These are phyloP conservation scores for Monomorium pharaonis DNA, from an alignment of 1,140 invertebrate species.

Conservation along the genomic window DNA sequence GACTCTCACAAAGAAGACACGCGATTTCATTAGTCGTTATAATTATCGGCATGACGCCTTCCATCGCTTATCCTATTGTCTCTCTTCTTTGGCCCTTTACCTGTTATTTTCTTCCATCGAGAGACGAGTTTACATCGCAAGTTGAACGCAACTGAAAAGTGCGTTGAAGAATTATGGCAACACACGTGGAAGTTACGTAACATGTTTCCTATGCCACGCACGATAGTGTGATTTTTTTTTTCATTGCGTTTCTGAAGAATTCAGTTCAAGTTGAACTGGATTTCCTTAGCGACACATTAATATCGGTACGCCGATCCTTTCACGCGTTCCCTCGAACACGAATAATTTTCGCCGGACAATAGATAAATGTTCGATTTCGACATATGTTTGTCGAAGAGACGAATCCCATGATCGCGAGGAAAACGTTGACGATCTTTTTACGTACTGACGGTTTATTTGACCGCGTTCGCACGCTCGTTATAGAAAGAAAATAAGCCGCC, in stretches of 20 bases:
- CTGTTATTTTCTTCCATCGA: not conserved
- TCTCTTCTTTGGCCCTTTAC: not conserved
- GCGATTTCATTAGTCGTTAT: slow-evolving; percentile 49
- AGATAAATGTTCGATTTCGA: not conserved
- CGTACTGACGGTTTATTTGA: not conserved
- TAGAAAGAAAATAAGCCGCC: not conserved
- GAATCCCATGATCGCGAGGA: not conserved
- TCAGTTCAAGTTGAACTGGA: slow-evolving; percentile 36
- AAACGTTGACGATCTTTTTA: not conserved
- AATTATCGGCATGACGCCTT: slow-evolving; percentile 28
- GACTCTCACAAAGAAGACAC: slow-evolving; percentile 25
- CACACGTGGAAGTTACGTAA: not conserved
- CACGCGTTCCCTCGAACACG: not conserved
- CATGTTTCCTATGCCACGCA: not conserved
- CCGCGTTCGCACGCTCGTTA: slow-evolving; percentile 43
- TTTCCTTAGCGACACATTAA: not conserved
- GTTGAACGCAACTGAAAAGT: not conserved
- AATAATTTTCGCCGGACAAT: not conserved
- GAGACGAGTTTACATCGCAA: not conserved
- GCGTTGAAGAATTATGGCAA: not conserved
- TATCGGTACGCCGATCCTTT: not conserved
- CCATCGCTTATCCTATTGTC: not conserved
- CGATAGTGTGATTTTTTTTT: not conserved
- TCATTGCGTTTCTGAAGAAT: slow-evolving; percentile 10
- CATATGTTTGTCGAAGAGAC: not conserved